Evolutionary conservation across 2,797 vertebrate genomes (phyloP), one percentile per base, ranked within the genome.

Genomic region (Lutjanus argentimaculatus): DNA sequence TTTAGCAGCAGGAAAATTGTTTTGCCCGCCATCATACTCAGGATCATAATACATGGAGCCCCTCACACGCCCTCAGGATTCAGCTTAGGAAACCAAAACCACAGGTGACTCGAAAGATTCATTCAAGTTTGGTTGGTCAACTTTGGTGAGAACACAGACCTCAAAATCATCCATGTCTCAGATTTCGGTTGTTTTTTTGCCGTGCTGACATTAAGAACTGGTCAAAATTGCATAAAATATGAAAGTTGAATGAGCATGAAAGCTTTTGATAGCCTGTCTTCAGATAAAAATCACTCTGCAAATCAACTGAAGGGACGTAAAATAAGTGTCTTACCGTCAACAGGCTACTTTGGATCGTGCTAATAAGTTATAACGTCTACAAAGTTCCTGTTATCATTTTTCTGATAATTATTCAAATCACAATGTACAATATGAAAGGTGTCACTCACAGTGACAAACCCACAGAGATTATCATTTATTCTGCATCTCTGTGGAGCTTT

Each of bases 1-100:
- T 70, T 70, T n/a, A 79, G 43, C 12, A 74, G 71, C 62, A 62
- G 45, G 70, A 75, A 88, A 85, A 90, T 86, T 75, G 64, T 75
- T 82, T 67, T 21, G 59, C 42, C 75, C 25, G 25, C 25, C 74
- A 68, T 88, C 63, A 81, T 45, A 57, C 48, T 74, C 43, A 61
- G 69, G 82, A 85, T 91, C 83, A 85, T 43, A 63, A 79, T 80
- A 84, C 53, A 67, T 9, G 45, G 48, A 83, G 21, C 40, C 62
- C 53, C 75, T n/a, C 53, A 30, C 48, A 56, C 12, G 8, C 78
- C 86, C 80, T 73, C 49, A 69, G 83, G 84, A 76, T 64, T 48
- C 58, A 48, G 52, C 62, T 13, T 0, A 45, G n/a, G 46, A 80
- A 72, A 74, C 58, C 65, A 48, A 75, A 88, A 36, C 48, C 69